Evolutionary conservation across 2,888 invertebrate genomes (phyloP), one percentile per base, ranked within the genome.

Genomic region (Cryptus viduatorius): DNA sequence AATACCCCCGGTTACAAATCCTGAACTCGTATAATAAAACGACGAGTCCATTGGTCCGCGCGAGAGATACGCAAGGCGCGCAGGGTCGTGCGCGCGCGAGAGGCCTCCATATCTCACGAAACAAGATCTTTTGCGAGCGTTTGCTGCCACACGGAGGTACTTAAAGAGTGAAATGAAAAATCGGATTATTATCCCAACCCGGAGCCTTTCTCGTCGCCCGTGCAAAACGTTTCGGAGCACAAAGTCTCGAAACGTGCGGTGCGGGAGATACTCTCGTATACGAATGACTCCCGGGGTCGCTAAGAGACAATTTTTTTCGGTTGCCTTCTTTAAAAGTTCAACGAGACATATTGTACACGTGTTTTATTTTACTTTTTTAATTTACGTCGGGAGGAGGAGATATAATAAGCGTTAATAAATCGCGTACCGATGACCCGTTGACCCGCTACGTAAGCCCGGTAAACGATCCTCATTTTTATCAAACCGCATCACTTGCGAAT

Each of bases 121-220:
- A 75, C 78, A 78, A 67, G 80, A 53, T 44, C 59, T 79, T 46
- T 37, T 46, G 67, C 53, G 71, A 77, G 14, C 19, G 69, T 71
- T 82, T 81, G 37, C 64, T 76, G 71, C 78, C 37, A 72, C 48
- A 44, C 75, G 69, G 48, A 59, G 69, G 29, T 65, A 65, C 61
- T 44, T 65, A 48, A 65, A 76, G 79, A 56, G 69, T 37, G 56
- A 65, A 76, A 83, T 86, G 86, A 86, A 84, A 86, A 86, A 86
- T 86, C 79, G 86, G 78, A 82, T 84, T 86, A 84, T 81, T 86
- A 84, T 84, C 81, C 84, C 59, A 64, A 80, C 64, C 80, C 73
- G 67, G 64, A 79, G 85, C 77, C 37, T 78, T 83, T 83, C 68
- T 71, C 83, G 73, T 83, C 61, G 75, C 73, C 37, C 29, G 64